phyloP scores from a whole-genome alignment of 2,113 vertebrate species.

The Cryptotis parvus region DNA sequence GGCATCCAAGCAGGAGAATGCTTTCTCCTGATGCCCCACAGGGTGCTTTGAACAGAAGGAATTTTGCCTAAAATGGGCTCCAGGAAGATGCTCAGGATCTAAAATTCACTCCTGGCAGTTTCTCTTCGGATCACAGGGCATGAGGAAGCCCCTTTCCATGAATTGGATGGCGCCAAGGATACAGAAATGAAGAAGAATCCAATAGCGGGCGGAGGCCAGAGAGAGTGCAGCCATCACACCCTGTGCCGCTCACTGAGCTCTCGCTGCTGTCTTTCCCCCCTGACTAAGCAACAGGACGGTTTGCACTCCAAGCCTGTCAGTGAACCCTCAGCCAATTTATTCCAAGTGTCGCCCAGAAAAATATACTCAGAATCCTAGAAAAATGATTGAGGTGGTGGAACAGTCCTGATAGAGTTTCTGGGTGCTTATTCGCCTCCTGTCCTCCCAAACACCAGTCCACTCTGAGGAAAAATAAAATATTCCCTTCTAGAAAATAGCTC shows the following conservation, averaged over 20 bases:
- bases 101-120: conserved; percentile 48
- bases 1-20: not conserved
- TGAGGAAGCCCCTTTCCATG: conserved; percentile 16
- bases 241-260: too few relatives aligned
- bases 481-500: not conserved
- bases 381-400: not conserved
- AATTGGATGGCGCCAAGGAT: not conserved
- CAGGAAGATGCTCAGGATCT: conserved; percentile 15
- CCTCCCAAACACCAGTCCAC: not conserved
- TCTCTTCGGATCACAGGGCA: conserved; percentile 5
- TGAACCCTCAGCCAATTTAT: not conserved
- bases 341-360: conserved; percentile 7
- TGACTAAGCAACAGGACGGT: not conserved
- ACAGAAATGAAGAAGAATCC: not conserved
- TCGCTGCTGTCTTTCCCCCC: not conserved
- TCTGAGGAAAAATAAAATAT: not conserved
- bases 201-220: not conserved
- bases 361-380: not conserved
- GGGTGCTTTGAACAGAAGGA: not conserved
- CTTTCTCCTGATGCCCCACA: not conserved
- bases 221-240: not conserved
- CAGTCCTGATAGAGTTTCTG: not conserved
- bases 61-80: not conserved
- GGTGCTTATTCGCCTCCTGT: not conserved
- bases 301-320: not conserved